Base-by-base conservation (phyloP, 2,888 invertebrate genomes). In the Sarcophaga subvicina region DNA sequence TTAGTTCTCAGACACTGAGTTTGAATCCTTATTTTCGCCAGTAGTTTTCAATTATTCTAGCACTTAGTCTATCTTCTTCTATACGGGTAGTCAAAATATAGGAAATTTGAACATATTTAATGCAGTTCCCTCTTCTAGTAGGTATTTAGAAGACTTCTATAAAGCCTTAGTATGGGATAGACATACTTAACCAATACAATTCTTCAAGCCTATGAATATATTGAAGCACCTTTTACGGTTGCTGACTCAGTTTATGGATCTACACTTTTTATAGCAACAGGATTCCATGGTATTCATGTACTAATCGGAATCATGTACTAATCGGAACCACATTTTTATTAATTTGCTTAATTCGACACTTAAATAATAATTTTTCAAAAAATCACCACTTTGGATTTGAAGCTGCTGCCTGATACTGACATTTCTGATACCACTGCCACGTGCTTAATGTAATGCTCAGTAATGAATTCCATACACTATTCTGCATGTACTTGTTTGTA, bases 251-350 rank as follows among this genome's bases (percentile, higher is more conserved):
- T 95, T 90, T 96, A 95, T 93, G 96, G 96, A 0, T 95, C 96
- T 73, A 94, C 95, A 69, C 96, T 96, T 94, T 96, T 95, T 94
- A 94, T 96, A 91, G 95, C 96, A 80, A 97, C 96, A 84, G 96
- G 96, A 93, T 96, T 97, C 59, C 96, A 97, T 91, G 96, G 96
- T 3, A 20, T 96, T 77, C 96, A 96, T 94, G 96, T 96, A 67
- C 93, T 96, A 90, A 95, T 95, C 91, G 95, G 95, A 88, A 94
- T 77, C 96, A 96, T 94, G 96, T 96, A 67, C 93, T 96, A 90
- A 95, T 95, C 91, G 95, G 95, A 88, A 94, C 94, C 37, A 92
- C 94, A 27, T 95, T 96, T 90, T 90, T 96, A 90, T 79, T 92
- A 89, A 90, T 94, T 77, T 94, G 94, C 91, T 91, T 95, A 90